A percentile compares a stretch with the other conserved stretches of the same genome.
These are phyloP conservation scores for Astropecten irregularis DNA, from an alignment of 53 echinoderm and acorn worm genomes.

Conservation along the genomic window DNA sequence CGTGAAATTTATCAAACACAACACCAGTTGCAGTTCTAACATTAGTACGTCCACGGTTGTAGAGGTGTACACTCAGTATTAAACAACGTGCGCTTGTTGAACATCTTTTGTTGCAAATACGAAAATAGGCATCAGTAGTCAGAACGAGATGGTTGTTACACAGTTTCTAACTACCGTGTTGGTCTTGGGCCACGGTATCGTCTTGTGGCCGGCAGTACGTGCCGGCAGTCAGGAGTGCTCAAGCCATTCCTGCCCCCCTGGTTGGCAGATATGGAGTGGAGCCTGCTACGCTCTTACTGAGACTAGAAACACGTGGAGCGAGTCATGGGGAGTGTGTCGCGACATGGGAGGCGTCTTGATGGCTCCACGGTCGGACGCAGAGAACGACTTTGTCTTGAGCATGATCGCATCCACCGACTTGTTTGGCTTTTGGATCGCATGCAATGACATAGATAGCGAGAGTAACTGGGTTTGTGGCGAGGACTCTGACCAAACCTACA, in stretches of 20 bases:
- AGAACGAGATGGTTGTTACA: no score
- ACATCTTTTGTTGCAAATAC: no score
- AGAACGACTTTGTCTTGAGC: background rate
- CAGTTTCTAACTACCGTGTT: no score
- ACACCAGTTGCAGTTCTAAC: no score
- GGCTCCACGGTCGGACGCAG: background rate
- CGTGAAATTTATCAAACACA: no score
- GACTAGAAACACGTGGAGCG: background rate
- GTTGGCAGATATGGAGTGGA: background rate
- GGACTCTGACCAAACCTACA: background rate
- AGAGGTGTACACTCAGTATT: no score
- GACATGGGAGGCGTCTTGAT: background rate
- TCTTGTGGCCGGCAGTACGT: no score
- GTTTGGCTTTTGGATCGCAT: slow-evolving; percentile 2
- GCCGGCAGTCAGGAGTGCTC: no score
- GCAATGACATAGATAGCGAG: background rate
- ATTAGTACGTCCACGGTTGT: no score
- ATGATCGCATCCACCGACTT: background rate
- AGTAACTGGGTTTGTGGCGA: background rate
- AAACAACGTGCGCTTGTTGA: no score
- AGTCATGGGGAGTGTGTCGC: background rate
- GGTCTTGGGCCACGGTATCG: no score
- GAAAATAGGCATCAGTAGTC: no score
- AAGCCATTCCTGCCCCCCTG: background rate
- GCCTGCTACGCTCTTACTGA: slow-evolving; percentile 2